Conservation (phyloP, 2,888 invertebrate species). For the Tinea trinotella region DNA sequence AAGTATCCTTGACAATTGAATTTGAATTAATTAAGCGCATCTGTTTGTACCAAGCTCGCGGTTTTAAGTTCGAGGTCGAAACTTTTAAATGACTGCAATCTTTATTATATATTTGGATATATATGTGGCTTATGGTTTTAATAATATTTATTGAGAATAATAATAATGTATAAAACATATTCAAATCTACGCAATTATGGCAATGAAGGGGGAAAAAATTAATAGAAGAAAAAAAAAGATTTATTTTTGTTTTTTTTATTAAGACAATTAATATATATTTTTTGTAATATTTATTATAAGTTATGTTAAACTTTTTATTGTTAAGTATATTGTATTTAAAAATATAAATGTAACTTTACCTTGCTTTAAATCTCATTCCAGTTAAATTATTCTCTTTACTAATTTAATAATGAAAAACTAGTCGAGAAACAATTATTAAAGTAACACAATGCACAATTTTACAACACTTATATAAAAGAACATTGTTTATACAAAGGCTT, state of each 20-base stretch:
- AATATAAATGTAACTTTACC: neutral
- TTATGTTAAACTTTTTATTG: too few relatives aligned
- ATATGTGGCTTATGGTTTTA: too few relatives aligned
- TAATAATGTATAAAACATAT: too few relatives aligned
- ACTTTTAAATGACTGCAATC: neutral
- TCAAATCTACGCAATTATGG: too few relatives aligned
- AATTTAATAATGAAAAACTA: slow-evolving; percentile 1
- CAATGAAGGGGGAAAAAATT: too few relatives aligned
- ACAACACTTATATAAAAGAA: neutral
- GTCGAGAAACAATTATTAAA: slow-evolving; percentile 1
- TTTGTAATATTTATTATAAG: too few relatives aligned
- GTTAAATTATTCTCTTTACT: neutral
- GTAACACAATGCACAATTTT: neutral
- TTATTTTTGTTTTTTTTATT: too few relatives aligned
- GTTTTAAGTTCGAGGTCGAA: slow-evolving; percentile 6
- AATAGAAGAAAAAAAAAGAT: too few relatives aligned
- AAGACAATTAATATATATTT: too few relatives aligned
- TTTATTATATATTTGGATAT: too few relatives aligned
- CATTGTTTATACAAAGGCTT: neutral
- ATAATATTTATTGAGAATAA: too few relatives aligned
- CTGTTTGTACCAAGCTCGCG: neutral
- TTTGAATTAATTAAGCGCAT: neutral
- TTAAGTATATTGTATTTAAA: too few relatives aligned
- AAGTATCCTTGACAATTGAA: neutral
- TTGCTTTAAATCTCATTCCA: slow-evolving; percentile 2